Percentiles rank a stretch among this genome's conserved stretches.
phyloP scores from a whole-genome alignment of 1,140 invertebrate genomes.

The Bombus ignitus region DNA sequence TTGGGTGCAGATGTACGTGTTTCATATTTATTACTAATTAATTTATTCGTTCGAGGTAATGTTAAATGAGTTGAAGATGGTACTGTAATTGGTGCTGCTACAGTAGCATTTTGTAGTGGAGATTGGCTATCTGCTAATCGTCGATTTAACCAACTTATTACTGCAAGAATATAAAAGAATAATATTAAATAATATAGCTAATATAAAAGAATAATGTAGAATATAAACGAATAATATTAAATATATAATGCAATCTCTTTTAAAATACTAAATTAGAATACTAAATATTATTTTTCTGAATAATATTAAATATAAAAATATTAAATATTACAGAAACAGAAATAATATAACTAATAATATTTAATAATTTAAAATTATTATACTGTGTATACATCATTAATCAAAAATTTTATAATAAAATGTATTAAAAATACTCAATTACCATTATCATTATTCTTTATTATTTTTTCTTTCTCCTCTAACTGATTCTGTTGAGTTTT shows the following conservation, averaged over 20 bases:
- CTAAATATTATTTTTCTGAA: no score
- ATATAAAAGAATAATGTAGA: no score
- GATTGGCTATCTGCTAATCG: slow-evolving; percentile 77
- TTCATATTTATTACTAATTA: slow-evolving; percentile 74
- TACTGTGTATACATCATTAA: background rate
- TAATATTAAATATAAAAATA: slow-evolving; percentile 11
- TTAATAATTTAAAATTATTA: background rate
- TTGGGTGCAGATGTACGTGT: slow-evolving; percentile 71
- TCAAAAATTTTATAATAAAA: background rate
- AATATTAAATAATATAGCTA: no score
- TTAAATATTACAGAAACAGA: background rate
- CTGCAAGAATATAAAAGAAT: slow-evolving; percentile 63
- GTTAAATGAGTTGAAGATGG: slow-evolving; percentile 77
- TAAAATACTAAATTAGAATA: no score
- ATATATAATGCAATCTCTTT: background rate
- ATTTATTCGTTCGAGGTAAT: slow-evolving; percentile 77
- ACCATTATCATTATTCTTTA: slow-evolving; percentile 87
- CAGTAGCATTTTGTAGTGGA: slow-evolving; percentile 70
- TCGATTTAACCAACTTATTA: slow-evolving; percentile 81
- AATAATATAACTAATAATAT: slow-evolving; percentile 38
- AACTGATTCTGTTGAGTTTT: slow-evolving; percentile 82
- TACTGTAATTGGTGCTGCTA: slow-evolving; percentile 65
- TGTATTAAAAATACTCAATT: slow-evolving; percentile 41
- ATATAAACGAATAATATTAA: background rate
- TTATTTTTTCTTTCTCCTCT: slow-evolving; percentile 84